phyloP scores from a whole-genome alignment of 2,113 vertebrate genomes.

The Arvicanthis niloticus region DNA sequence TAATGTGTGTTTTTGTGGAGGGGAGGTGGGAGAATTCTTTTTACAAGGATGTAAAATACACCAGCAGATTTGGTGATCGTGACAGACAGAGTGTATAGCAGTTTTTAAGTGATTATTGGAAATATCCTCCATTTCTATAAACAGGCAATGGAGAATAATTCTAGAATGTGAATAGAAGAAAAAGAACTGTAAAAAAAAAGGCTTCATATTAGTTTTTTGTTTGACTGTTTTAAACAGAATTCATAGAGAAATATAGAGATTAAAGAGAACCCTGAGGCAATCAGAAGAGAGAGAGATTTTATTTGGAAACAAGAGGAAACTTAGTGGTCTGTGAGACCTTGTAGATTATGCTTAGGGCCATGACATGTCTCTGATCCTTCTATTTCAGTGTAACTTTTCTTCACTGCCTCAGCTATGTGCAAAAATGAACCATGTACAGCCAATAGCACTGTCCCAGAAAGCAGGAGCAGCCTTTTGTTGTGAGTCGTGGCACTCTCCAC shows the following conservation, averaged over 20 bases:
- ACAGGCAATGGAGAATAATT: background rate
- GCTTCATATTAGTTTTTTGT: background rate
- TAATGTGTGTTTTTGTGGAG: background rate
- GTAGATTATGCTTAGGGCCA: background rate
- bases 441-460: background rate
- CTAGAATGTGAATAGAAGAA: background rate
- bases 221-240: background rate
- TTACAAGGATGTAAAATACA: background rate
- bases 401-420: background rate
- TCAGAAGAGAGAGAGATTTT: background rate
- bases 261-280: background rate
- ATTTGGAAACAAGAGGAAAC: background rate
- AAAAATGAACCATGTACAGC: background rate
- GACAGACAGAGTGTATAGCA: background rate
- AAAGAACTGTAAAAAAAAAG: background rate
- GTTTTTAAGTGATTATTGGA: background rate
- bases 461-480: too few relatives aligned
- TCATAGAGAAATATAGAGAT: background rate
- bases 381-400: background rate
- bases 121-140: background rate
- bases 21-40: background rate
- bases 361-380: too few relatives aligned
- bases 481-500: background rate
- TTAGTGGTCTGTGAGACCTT: background rate
- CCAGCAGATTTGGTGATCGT: background rate